Evolutionary conservation across 1,140 invertebrate genomes (phyloP).

Genomic region (Pectinophora gossypiella): DNA sequence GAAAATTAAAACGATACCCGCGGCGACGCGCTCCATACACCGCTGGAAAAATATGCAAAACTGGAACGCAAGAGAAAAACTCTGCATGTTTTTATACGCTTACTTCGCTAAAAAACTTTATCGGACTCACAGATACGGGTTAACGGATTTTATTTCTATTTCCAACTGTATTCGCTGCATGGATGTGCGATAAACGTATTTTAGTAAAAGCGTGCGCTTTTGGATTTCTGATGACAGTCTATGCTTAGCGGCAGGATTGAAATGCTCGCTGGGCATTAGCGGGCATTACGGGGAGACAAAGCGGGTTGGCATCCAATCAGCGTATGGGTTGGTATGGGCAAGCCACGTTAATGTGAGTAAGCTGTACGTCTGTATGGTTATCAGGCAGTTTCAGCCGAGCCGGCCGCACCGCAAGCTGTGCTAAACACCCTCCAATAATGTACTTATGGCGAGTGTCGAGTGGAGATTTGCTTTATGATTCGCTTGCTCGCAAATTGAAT

Average conservation of each 20-base stretch:
- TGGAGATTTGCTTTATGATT: slow-evolving; percentile 60
- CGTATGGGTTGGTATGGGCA: slow-evolving; percentile 3
- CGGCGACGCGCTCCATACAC: slow-evolving; percentile 31
- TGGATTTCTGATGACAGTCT: too few relatives aligned
- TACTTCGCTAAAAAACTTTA: slow-evolving; percentile 40
- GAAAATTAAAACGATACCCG: slow-evolving; percentile 73
- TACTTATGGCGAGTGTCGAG: slow-evolving; percentile 54
- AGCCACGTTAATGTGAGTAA: too few relatives aligned
- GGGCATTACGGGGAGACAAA: slow-evolving; percentile 27
- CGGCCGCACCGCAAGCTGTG: slow-evolving; percentile 39
- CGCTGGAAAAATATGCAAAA: slow-evolving; percentile 37
- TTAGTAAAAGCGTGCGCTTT: slow-evolving; percentile 24
- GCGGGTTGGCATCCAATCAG: slow-evolving; percentile 17
- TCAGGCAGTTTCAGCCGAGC: slow-evolving; percentile 44
- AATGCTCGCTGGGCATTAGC: too few relatives aligned
- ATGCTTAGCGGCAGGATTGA: too few relatives aligned
- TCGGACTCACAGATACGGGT: not conserved
- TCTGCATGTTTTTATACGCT: slow-evolving; percentile 49
- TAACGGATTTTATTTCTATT: slow-evolving; percentile 18
- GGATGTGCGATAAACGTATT: slow-evolving; percentile 14
- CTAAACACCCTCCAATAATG: slow-evolving; percentile 65
- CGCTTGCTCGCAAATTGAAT: slow-evolving; percentile 54
- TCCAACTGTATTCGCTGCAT: not conserved
- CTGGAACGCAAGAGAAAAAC: slow-evolving; percentile 37
- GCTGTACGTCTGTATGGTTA: slow-evolving; percentile 44